These are phyloP conservation scores for Yponomeuta cagnagella DNA, from an alignment of 2,888 invertebrate species.

Conservation along the genomic window DNA sequence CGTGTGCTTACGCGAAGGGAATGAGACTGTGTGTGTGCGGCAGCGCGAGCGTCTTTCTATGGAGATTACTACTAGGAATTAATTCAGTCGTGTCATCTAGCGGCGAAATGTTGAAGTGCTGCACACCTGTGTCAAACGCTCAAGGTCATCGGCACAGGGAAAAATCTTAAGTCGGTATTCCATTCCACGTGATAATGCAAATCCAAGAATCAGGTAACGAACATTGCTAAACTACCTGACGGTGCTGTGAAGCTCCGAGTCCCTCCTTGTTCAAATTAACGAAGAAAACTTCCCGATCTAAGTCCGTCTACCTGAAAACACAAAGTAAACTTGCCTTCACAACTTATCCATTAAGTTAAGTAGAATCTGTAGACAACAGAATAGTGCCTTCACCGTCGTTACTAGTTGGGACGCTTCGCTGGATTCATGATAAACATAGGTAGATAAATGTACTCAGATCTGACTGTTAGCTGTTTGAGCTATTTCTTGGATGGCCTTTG, in stretches of 20 bases:
- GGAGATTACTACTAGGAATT: too few relatives aligned
- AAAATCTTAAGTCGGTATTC: not conserved
- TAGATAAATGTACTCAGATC: slow-evolving; percentile 40
- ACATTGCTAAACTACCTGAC: slow-evolving; percentile 45
- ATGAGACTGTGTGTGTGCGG: too few relatives aligned
- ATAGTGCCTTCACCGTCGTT: slow-evolving; percentile 48
- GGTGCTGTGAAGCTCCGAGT: slow-evolving; percentile 53
- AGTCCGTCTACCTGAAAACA: slow-evolving; percentile 74
- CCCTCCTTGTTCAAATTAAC: slow-evolving; percentile 71
- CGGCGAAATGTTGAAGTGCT: too few relatives aligned
- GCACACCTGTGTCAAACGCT: too few relatives aligned
- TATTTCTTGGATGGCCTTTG: not conserved
- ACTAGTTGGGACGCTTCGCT: slow-evolving; percentile 58
- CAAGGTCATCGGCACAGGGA: too few relatives aligned
- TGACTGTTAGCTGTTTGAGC: not conserved
- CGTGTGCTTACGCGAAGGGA: too few relatives aligned
- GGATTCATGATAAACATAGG: slow-evolving; percentile 52
- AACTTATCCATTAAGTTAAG: slow-evolving; percentile 76
- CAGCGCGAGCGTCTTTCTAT: too few relatives aligned
- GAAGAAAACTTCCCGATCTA: slow-evolving; percentile 71
- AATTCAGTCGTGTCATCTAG: too few relatives aligned
- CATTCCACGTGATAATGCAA: slow-evolving; percentile 22
- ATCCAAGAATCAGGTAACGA: slow-evolving; percentile 36
- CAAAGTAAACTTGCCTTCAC: slow-evolving; percentile 73
- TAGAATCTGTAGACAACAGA: slow-evolving; percentile 73